Evolutionary conservation across 2,113 vertebrate genomes (phyloP).

Genomic region (Colaptes auratus): DNA sequence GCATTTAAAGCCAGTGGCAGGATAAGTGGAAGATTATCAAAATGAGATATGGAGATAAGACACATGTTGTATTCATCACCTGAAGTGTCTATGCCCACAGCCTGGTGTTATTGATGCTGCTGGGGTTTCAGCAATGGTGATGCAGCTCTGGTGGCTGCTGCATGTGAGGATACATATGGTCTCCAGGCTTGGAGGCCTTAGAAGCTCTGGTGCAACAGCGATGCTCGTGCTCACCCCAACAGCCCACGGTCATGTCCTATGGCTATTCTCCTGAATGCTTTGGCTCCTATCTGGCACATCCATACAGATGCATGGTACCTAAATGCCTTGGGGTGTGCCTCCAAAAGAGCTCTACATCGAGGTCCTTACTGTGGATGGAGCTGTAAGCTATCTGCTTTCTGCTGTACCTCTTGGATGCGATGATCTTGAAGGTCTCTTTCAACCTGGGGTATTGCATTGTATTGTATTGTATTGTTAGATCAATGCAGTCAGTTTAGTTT

Average conservation of each 20-base stretch:
- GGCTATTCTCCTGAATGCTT: background rate
- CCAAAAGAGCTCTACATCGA: background rate
- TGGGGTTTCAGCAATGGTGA: fast-evolving
- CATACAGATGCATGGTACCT: fast-evolving
- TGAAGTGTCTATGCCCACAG: background rate
- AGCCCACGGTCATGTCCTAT: fast-evolving
- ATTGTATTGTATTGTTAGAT: too few relatives aligned
- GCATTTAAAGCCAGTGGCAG: background rate
- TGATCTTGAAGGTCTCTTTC: too few relatives aligned
- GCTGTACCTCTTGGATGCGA: background rate
- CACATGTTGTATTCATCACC: background rate
- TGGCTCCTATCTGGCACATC: background rate
- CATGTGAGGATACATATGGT: fast-evolving
- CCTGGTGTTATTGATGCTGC: background rate
- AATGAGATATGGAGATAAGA: background rate
- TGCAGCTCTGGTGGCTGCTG: background rate
- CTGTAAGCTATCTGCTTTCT: background rate
- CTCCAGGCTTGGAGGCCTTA: fast-evolving
- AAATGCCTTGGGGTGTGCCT: background rate
- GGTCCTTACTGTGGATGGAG: background rate
- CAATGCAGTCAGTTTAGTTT: background rate
- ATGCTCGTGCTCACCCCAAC: fast-evolving
- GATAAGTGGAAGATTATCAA: background rate
- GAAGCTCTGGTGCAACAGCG: background rate
- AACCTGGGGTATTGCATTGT: too few relatives aligned